These are phyloP conservation scores for Anableps anableps DNA, from an alignment of 2,797 vertebrate genomes.

Conservation along the genomic window DNA sequence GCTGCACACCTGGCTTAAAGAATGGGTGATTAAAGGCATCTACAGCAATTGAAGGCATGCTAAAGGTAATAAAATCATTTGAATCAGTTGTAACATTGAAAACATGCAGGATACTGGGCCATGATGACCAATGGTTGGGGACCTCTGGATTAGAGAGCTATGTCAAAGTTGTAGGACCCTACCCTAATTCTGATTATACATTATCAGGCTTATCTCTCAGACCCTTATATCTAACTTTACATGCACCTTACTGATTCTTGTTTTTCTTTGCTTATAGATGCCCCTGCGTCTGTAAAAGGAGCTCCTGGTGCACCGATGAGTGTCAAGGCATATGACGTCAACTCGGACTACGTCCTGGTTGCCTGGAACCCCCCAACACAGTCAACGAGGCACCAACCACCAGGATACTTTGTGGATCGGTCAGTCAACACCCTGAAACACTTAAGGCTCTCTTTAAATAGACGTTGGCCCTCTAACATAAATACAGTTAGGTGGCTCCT, in stretches of 20 bases:
- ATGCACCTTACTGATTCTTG: neutral
- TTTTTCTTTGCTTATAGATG: slow-evolving; percentile 76
- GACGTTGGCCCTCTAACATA: neutral
- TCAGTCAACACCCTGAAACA: slow-evolving; percentile 58
- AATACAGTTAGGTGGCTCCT: slow-evolving; percentile 11
- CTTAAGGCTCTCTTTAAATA: slow-evolving; percentile 32
- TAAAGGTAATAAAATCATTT: too few relatives aligned
- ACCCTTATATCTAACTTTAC: neutral
- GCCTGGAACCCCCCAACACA: slow-evolving; percentile 96
- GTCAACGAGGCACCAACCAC: slow-evolving; percentile 86
- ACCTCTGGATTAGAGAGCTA: too few relatives aligned
- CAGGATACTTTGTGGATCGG: slow-evolving; percentile 97
- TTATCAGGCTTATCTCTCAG: neutral
- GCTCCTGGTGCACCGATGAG: slow-evolving; percentile 95
- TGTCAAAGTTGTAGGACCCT: neutral
- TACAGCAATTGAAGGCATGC: too few relatives aligned
- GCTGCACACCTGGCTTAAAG: too few relatives aligned
- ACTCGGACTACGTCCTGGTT: slow-evolving; percentile 92
- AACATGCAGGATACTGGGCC: too few relatives aligned
- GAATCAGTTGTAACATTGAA: too few relatives aligned
- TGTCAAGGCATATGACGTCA: slow-evolving; percentile 88
- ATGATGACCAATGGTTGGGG: too few relatives aligned
- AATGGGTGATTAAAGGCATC: too few relatives aligned
- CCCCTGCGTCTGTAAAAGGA: slow-evolving; percentile 80
- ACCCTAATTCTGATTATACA: neutral